Conservation (phyloP, 2,113 vertebrate species). For the Lynx canadensis region DNA sequence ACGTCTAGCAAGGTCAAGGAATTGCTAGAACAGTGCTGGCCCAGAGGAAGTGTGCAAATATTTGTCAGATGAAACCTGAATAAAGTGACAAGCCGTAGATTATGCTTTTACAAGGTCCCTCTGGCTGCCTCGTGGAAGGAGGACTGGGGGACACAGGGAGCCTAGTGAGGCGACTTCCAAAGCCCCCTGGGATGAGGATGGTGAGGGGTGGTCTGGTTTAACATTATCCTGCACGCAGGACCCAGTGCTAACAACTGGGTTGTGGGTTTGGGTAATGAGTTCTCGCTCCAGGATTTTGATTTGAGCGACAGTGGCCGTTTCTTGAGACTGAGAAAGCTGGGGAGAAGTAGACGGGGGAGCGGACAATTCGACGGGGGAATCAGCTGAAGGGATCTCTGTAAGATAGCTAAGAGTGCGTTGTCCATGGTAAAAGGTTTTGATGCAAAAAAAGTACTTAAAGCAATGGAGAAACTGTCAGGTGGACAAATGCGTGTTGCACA, state of each 20-base stretch:
- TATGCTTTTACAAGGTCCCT: not conserved
- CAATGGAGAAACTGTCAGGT: not conserved
- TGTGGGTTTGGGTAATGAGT: too few relatives aligned
- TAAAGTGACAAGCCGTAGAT: not conserved
- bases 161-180: not conserved
- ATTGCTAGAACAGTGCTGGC: not conserved
- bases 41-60: not conserved
- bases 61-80: not conserved
- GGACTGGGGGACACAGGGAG: not conserved
- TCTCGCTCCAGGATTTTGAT: not conserved
- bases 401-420: not conserved
- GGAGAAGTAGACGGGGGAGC: rapidly evolving
- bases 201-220: not conserved
- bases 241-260: not conserved
- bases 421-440: not conserved
- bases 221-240: rapidly evolving
- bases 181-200: not conserved
- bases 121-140: not conserved
- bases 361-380: not conserved
- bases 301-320: not conserved
- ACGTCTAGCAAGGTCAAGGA: not conserved
- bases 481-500: not conserved
- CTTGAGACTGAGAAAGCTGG: not conserved
- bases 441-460: not conserved
- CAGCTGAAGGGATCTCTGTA: not conserved